Conservation (phyloP, 2,797 vertebrate species). For the Malurus leucopterus region DNA sequence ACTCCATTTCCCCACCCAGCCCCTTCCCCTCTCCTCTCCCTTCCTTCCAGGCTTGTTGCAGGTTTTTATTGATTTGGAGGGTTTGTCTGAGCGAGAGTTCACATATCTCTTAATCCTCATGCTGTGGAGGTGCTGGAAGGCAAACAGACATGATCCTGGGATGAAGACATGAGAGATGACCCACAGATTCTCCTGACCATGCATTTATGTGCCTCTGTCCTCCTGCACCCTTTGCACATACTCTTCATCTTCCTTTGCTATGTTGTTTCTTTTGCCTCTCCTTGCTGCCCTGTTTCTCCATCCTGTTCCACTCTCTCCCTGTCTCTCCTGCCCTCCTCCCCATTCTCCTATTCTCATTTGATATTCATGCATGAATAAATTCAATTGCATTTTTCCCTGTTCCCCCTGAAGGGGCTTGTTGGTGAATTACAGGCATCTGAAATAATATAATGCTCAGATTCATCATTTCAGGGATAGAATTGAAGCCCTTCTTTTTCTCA, state of each 20-base stretch:
- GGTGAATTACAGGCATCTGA: slow-evolving; percentile 60
- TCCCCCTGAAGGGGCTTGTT: slow-evolving; percentile 62
- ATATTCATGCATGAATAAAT: slow-evolving; percentile 75
- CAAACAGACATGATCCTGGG: neutral
- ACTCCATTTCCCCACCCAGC: neutral
- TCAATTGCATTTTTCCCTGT: slow-evolving; percentile 59
- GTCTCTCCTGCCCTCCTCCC: slow-evolving; percentile 20
- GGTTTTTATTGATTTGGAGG: neutral
- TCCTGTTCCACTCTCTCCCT: neutral
- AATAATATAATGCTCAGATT: slow-evolving; percentile 50
- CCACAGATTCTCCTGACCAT: neutral
- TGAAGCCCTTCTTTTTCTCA: slow-evolving; percentile 18
- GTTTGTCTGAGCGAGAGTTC: neutral
- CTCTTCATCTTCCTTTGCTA: neutral
- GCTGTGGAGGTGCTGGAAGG: neutral
- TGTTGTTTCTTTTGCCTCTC: neutral
- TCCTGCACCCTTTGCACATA: neutral
- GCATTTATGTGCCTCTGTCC: neutral
- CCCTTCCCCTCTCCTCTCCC: neutral
- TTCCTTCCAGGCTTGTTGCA: neutral
- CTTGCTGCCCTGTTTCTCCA: slow-evolving; percentile 14
- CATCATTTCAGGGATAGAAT: slow-evolving; percentile 34
- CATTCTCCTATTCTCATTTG: slow-evolving; percentile 78
- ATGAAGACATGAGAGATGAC: neutral
- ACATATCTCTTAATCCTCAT: neutral